Percentiles rank a stretch among this genome's conserved stretches.
phyloP scores from a whole-genome alignment of 1,140 invertebrate species.

The Listronotus bonariensis region DNA sequence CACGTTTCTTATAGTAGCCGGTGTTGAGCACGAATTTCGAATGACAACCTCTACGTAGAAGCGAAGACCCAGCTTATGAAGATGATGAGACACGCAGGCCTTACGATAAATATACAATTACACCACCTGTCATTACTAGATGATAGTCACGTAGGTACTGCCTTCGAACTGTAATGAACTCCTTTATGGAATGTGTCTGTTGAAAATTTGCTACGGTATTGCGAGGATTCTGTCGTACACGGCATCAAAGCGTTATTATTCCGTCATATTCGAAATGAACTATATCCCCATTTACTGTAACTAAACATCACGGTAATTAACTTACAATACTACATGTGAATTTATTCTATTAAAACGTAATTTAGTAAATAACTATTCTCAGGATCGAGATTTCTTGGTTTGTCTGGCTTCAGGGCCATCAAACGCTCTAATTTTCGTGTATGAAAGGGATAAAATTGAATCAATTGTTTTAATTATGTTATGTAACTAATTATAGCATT shows the following conservation, averaged over 20 bases:
- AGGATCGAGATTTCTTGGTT: not conserved
- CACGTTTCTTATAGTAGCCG: constrained; percentile 54
- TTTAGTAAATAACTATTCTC: constrained; percentile 14
- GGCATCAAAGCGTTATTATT: constrained; percentile 32
- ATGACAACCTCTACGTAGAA: constrained; percentile 48
- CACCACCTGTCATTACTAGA: constrained; percentile 44
- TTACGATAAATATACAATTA: constrained; percentile 50
- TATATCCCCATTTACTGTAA: constrained; percentile 21
- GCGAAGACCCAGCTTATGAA: constrained; percentile 36
- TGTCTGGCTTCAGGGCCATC: no score
- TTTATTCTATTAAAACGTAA: constrained; percentile 18
- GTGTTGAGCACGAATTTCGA: constrained; percentile 51
- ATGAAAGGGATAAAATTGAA: no score
- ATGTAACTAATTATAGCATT: no score
- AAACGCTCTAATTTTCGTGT: no score
- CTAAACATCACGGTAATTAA: constrained; percentile 27
- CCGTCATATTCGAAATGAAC: constrained; percentile 27
- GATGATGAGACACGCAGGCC: constrained; percentile 41
- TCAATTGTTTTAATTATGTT: no score
- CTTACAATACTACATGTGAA: constrained; percentile 13
- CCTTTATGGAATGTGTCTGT: constrained; percentile 43
- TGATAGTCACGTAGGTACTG: constrained; percentile 46
- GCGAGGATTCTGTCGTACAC: constrained; percentile 29
- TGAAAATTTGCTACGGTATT: constrained; percentile 35
- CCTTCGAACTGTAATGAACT: constrained; percentile 44